phyloP scores from a whole-genome alignment of 2,113 vertebrate genomes.

The Sisor rabdophorus region DNA sequence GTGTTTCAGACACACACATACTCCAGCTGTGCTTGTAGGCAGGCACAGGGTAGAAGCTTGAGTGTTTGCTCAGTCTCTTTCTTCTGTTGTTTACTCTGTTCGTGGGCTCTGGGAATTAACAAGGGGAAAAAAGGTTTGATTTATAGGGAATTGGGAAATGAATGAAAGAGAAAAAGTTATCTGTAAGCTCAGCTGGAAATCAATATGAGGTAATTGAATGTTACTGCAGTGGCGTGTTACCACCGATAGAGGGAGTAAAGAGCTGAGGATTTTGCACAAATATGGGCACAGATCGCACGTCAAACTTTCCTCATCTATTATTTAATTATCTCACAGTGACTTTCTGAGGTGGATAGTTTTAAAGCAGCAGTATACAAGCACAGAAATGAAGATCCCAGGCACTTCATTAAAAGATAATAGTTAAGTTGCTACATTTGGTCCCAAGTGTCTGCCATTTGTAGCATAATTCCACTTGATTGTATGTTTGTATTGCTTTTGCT shows the following conservation, averaged over 20 bases:
- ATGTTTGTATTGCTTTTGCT: not conserved
- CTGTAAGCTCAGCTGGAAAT: constrained; percentile 22
- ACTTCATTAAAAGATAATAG: not conserved
- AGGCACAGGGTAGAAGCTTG: not conserved
- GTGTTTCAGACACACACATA: constrained; percentile 13
- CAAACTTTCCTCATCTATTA: not conserved
- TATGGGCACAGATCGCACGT: not conserved
- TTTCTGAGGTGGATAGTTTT: not conserved
- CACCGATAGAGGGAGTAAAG: constrained; percentile 30
- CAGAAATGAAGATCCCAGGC: not conserved
- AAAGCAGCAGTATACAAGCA: not conserved
- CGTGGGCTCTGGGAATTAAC: constrained; percentile 11
- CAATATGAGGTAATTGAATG: constrained; percentile 28
- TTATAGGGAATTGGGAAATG: not conserved
- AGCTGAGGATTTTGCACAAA: constrained; percentile 12
- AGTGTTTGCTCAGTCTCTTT: constrained; percentile 21
- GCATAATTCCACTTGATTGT: not conserved
- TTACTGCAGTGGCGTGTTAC: not conserved
- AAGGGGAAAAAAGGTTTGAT: constrained; percentile 20
- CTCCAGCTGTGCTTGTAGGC: constrained; percentile 25
- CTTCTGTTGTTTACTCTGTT: constrained; percentile 20
- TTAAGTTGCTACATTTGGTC: too few species aligned
- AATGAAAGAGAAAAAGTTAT: constrained; percentile 4
- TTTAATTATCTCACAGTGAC: not conserved
- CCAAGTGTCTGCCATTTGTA: not conserved